Base-by-base conservation (phyloP, 2,888 invertebrate genomes). In the Troides oblongomaculatus region DNA sequence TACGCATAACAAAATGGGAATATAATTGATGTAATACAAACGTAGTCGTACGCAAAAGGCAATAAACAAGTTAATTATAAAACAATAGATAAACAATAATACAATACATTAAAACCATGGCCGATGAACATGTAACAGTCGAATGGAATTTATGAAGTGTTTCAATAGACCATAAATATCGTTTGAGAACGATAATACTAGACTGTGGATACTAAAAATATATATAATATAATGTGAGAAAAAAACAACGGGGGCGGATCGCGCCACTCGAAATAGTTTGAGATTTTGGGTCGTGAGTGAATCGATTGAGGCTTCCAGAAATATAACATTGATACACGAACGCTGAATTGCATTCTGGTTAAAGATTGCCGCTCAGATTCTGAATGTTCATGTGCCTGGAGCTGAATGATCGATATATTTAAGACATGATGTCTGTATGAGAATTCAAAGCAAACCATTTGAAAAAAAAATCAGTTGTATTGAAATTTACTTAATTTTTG, bases 211-310 rank as follows among this genome's bases (percentile, higher is more conserved):
- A 72, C 71, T 74, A 73, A 67, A 71, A 66, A 60, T 59, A 71
- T 64, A 59, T 58, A n/a, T 57, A 46, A 46, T 46, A n/a, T 57
- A 46, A 46, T 46, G 64, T 72, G 70, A 68, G 67, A 70, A 73
- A 70, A 68, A 72, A 71, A 64, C 62, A 53, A 72, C 60, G 60
- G 59, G 57, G 56, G 62, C 60, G 65, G 64, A 68, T 71, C 72
- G 66, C 71, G 65, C 68, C 74, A 74, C 74, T 75, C 71, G 76
- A 75, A 76, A 76, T 74, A 74, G 58, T 75, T 74, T 46, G 62
- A 70, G 71, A 64, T 72, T 73, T 71, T 50, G 72, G 59, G 53
- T 68, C 71, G 69, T 67, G 72, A 59, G 8, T 56, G 66, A 56
- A 69, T 64, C 64, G 53, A 57, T 56, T 43, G 43, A 25, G 50